A percentile compares a stretch with the other conserved stretches of the same genome.
Conservation (phyloP, 2,113 vertebrate species). For the Lota lota region DNA sequence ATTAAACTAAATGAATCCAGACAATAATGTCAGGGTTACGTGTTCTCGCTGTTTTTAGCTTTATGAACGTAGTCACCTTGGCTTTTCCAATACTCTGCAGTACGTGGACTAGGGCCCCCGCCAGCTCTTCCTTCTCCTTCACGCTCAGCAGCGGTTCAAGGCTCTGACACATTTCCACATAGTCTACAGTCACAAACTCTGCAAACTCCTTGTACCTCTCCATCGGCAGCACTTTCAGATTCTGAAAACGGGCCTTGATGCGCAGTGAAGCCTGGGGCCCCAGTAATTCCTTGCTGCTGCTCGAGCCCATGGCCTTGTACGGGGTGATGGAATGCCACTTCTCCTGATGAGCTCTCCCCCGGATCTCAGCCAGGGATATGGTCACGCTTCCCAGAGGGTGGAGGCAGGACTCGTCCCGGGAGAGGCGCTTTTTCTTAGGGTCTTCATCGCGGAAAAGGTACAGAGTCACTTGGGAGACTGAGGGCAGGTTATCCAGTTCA, state of each 20-base stretch:
- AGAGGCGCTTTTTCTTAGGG: conserved; percentile 74
- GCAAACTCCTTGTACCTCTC: conserved; percentile 94
- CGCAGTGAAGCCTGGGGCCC: conserved; percentile 73
- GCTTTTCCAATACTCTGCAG: conserved; percentile 90
- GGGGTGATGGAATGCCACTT: conserved; percentile 79
- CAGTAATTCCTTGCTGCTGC: conserved; percentile 63
- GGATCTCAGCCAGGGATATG: conserved; percentile 71
- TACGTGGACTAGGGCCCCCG: conserved; percentile 83
- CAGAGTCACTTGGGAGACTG: conserved; percentile 76
- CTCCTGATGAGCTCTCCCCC: conserved; percentile 74
- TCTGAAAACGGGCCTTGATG: conserved; percentile 81
- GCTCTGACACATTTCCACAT: conserved; percentile 78
- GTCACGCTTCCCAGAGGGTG: conserved; percentile 75
- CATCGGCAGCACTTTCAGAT: conserved; percentile 83
- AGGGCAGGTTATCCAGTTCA: conserved; percentile 85
- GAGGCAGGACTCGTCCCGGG: conserved; percentile 57
- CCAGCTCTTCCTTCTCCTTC: conserved; percentile 89
- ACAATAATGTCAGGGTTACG: not conserved
- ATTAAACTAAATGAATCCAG: no score
- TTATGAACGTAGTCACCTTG: conserved; percentile 71
- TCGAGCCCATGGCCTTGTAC: conserved; percentile 55
- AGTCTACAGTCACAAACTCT: conserved; percentile 86
- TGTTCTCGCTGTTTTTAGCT: not conserved
- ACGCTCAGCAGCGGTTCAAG: conserved; percentile 83
- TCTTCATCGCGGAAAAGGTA: conserved; percentile 79